Evolutionary conservation across 2,113 vertebrate species (phyloP).

Genomic region (Calyptommatus sinebrachiatus): DNA sequence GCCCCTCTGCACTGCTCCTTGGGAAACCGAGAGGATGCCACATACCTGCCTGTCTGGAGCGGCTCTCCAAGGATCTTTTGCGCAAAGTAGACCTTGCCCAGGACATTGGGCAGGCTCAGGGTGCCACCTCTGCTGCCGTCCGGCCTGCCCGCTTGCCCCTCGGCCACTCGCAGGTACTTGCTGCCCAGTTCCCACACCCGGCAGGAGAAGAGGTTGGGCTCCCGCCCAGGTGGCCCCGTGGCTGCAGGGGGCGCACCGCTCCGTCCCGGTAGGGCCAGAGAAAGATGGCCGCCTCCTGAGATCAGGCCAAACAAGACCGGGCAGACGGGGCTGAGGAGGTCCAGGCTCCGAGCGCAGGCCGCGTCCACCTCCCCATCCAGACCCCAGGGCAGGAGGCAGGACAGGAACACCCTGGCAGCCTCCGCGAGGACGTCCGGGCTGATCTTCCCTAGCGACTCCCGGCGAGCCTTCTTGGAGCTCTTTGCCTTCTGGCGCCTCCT

Average conservation of each 20-base stretch:
- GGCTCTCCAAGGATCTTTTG: conserved; percentile 64
- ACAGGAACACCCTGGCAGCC: conserved; percentile 71
- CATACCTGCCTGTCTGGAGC: conserved; percentile 66
- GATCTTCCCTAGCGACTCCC: conserved; percentile 45
- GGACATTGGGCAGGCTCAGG: conserved; percentile 56
- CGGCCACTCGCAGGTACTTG: conserved; percentile 66
- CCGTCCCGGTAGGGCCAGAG: conserved; percentile 71
- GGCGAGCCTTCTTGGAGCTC: conserved; percentile 63
- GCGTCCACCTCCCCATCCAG: conserved; percentile 69
- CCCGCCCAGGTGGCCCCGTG: conserved; percentile 31
- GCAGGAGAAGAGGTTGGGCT: conserved; percentile 68
- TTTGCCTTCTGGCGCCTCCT: conserved; percentile 72
- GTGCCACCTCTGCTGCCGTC: conserved; percentile 30
- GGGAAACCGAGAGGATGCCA: not conserved
- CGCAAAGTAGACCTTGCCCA: conserved; percentile 71
- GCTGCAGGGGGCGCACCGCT: conserved; percentile 28
- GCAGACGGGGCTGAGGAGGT: conserved; percentile 58
- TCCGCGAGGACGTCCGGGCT: conserved; percentile 54
- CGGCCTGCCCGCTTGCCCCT: conserved; percentile 36
- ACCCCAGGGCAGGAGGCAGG: conserved; percentile 78
- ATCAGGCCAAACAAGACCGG: conserved; percentile 71
- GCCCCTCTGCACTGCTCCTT: not conserved
- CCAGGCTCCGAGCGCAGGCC: conserved; percentile 64
- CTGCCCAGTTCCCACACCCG: conserved; percentile 73
- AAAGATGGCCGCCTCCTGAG: conserved; percentile 61